Base-by-base conservation (phyloP, 2,888 invertebrate species). In the Pterostichus madidus region DNA sequence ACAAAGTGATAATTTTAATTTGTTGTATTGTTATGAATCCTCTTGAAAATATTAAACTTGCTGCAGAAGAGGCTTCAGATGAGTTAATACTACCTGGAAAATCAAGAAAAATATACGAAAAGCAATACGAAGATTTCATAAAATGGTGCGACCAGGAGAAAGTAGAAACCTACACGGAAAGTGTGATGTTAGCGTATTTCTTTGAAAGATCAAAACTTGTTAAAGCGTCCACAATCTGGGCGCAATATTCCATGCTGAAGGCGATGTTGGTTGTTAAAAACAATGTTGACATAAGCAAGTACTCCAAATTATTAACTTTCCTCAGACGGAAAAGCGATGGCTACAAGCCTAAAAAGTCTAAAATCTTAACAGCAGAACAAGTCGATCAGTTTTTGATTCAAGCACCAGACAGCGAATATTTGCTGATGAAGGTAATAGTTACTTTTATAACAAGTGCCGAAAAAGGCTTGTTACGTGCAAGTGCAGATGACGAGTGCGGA, bases 341-440 rank as follows among this genome's bases (percentile, higher is more conserved):
- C 24, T 68, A 68, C 46, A 68, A 68, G 24, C 44, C 46, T 11
- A 80, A 80, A 46, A 80, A 68, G 46, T 61, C 80, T 3, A 68
- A 79, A 61, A 56, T 68, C 39, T 80, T 80, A 46, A 68, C 64
- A 0, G 52, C 31, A 39, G 32, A 68, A 49, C 56, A 80, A 24
- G 24, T 24, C 24, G 24, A 24, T 24, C 24, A 24, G 3, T 80
- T 68, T n/a, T 68, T 68, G 46, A 46, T 11, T 15, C 49, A 80
- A 68, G 31, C 68, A 46, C 68, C 80, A 2, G 64, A 80, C 52
- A 31, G n/a, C 46, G 39, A 6, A 68, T 64, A 49, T 80, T 68
- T 80, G 32, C 39, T 68, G 52, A 46, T 61, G 39, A 80, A 80
- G 68, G 68, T 80, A 68, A n/a, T n/a, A n/a, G n/a, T n/a, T n/a